phyloP scores from a whole-genome alignment of 2,888 invertebrate genomes.

The Orthonevra nobilis region DNA sequence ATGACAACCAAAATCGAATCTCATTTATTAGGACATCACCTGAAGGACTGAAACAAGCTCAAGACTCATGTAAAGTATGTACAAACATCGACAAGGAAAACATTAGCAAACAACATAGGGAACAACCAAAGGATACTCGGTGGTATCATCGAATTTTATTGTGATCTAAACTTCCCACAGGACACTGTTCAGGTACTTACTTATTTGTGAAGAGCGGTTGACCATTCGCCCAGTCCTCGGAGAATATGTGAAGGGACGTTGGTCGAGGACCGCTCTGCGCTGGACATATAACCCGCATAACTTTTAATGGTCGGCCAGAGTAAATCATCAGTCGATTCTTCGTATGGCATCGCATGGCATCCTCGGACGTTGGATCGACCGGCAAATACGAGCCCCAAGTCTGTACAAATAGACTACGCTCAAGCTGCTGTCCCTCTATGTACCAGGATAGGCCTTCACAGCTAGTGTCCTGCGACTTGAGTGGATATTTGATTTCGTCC shows the following conservation, averaged over 20 bases:
- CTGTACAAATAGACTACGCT: slow-evolving; percentile 89
- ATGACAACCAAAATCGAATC: slow-evolving; percentile 62
- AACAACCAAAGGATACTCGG: slow-evolving; percentile 26
- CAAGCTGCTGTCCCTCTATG: slow-evolving; percentile 88
- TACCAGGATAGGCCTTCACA: slow-evolving; percentile 85
- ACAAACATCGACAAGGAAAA: slow-evolving; percentile 6
- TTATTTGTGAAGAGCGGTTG: slow-evolving; percentile 79
- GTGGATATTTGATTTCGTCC: slow-evolving; percentile 84
- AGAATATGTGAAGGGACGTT: slow-evolving; percentile 88
- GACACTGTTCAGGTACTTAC: slow-evolving; percentile 74
- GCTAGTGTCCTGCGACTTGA: slow-evolving; percentile 81
- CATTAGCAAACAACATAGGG: slow-evolving; percentile 27
- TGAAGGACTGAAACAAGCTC: slow-evolving; percentile 59
- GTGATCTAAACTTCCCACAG: slow-evolving; percentile 52
- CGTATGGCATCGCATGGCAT: slow-evolving; percentile 87
- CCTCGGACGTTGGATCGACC: slow-evolving; percentile 83
- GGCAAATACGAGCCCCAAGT: slow-evolving; percentile 91
- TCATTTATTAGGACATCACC: slow-evolving; percentile 59
- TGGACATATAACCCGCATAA: slow-evolving; percentile 86
- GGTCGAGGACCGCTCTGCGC: slow-evolving; percentile 85
- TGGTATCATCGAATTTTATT: slow-evolving; percentile 59
- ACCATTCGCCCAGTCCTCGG: slow-evolving; percentile 86
- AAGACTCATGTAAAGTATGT: slow-evolving; percentile 11
- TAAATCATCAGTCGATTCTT: slow-evolving; percentile 90
- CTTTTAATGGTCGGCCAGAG: slow-evolving; percentile 84